A percentile compares a stretch with the other conserved stretches of the same genome.
Conservation (phyloP, 2,888 invertebrate species). For the Orchesella flavescens region DNA sequence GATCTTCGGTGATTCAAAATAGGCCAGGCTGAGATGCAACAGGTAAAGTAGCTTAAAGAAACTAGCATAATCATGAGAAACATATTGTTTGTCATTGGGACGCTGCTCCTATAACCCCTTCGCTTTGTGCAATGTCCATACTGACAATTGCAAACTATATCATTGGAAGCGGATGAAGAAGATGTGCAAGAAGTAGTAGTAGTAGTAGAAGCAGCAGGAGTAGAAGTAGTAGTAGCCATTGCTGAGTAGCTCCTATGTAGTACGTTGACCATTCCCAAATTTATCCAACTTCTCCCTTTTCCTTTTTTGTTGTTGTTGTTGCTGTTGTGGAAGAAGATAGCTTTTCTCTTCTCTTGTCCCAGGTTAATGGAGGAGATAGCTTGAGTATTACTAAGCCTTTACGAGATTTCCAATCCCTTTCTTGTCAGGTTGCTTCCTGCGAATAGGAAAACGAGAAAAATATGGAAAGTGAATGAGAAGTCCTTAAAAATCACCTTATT, state of each 20-base stretch:
- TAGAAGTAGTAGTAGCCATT: not conserved
- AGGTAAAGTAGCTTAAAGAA: constrained; percentile 59
- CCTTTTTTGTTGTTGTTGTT: not conserved
- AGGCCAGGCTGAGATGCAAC: constrained; percentile 70
- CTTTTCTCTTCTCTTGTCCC: not conserved
- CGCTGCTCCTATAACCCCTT: not conserved
- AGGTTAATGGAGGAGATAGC: constrained; percentile 28
- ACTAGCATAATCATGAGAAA: constrained; percentile 42
- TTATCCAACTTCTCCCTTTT: not conserved
- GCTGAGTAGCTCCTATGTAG: not conserved
- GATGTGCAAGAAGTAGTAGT: no score
- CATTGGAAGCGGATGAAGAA: constrained; percentile 8
- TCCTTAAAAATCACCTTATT: not conserved
- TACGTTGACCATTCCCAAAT: constrained; percentile 22
- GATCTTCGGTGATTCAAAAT: constrained; percentile 61
- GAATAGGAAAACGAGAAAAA: constrained; percentile 12
- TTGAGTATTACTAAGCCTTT: not conserved
- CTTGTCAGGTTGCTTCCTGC: not conserved
- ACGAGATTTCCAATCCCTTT: not conserved
- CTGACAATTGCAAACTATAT: constrained; percentile 37
- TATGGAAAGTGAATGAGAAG: constrained; percentile 8
- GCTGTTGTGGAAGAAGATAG: not conserved
- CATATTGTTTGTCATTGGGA: constrained; percentile 29
- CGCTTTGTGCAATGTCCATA: not conserved
- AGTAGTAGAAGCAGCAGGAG: not conserved